Evolutionary conservation across 2,797 vertebrate species (phyloP).

Genomic region (Cirrhinus mrigala): DNA sequence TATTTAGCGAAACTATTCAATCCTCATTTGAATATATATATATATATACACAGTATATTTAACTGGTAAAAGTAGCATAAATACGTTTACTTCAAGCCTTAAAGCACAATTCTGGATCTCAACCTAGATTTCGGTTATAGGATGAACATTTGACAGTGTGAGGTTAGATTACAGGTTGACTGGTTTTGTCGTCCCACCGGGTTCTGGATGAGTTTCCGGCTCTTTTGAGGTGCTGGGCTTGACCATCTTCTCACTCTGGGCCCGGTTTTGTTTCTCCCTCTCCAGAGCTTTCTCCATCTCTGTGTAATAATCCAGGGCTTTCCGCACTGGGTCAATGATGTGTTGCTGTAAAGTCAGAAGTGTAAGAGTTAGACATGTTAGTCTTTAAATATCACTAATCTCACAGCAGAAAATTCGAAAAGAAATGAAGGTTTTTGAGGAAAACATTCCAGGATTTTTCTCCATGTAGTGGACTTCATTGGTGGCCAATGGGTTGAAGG

Average conservation of each 20-base stretch:
- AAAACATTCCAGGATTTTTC: too few relatives aligned
- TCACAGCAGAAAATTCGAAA: neutral
- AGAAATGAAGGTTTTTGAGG: too few relatives aligned
- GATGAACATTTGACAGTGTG: too few relatives aligned
- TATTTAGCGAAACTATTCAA: neutral
- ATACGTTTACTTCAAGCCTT: neutral
- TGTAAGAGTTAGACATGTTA: neutral
- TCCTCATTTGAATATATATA: neutral
- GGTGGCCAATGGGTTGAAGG: too few relatives aligned
- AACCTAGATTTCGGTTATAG: neutral
- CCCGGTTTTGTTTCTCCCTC: slow-evolving; percentile 73
- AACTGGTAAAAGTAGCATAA: neutral
- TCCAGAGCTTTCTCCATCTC: slow-evolving; percentile 84
- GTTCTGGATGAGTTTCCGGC: slow-evolving; percentile 38
- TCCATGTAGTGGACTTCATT: too few relatives aligned
- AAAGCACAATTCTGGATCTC: neutral
- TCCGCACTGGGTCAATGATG: slow-evolving; percentile 80
- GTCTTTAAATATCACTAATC: neutral
- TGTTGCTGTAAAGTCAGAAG: slow-evolving; percentile 75
- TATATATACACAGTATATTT: neutral
- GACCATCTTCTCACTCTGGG: slow-evolving; percentile 66
- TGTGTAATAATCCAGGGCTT: slow-evolving; percentile 84
- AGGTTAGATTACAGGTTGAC: slow-evolving; percentile 32
- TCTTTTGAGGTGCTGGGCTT: slow-evolving; percentile 60
- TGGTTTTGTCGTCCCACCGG: slow-evolving; percentile 32